Base-by-base conservation (phyloP, 2,888 invertebrate genomes). In the Gymnosoma rotundatum region DNA sequence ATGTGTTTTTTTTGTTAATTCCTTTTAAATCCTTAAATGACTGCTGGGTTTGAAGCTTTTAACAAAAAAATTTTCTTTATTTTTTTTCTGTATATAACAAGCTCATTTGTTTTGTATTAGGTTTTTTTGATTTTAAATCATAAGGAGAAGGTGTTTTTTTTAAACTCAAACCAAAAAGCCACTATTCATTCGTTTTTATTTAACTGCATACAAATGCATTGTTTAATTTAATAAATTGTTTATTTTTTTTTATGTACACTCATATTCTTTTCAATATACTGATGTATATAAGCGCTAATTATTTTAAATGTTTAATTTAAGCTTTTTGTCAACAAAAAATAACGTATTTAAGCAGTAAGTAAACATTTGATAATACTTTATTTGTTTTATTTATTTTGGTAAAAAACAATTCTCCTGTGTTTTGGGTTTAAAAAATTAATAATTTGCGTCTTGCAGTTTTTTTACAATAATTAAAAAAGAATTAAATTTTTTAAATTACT, bases 1-100 rank as follows among this genome's bases (percentile, higher is more conserved):
- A 63, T 70, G 63, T 63, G 45, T 69, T 45, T 54, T 64, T 73
- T 67, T 72, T 72, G 76, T n/a, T n/a, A 76, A 83, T 83, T 83
- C 76, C 76, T 79, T 83, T 58, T 70, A 70, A 76, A 75, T 79
- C 61, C 61, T 76, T 76, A 70, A 70, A 79, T 72, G 18, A 25
- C 63, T 63, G 73, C n/a, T 52, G 54, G 54, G 36, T 25, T 18
- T 58, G 25, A 52, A 8, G 2, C 9, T 72, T 63, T 18, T 42
- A 63, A 73, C 64, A 58, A 58, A 56, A 48, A 36, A 18, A 12
- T 18, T 32, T 64, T 36, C 14, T 38, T 70, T 48, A 16, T 16
- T 42, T 5, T 42, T 5, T 25, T 52, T 48, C 45, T 54, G 58
- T 45, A 10, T 20, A 74, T 79, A 83, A 83, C 73, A 83, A 83